Evolutionary conservation across 2,113 vertebrate genomes (phyloP), one percentile per base, ranked within the genome.

Genomic region (Pandion haliaetus): DNA sequence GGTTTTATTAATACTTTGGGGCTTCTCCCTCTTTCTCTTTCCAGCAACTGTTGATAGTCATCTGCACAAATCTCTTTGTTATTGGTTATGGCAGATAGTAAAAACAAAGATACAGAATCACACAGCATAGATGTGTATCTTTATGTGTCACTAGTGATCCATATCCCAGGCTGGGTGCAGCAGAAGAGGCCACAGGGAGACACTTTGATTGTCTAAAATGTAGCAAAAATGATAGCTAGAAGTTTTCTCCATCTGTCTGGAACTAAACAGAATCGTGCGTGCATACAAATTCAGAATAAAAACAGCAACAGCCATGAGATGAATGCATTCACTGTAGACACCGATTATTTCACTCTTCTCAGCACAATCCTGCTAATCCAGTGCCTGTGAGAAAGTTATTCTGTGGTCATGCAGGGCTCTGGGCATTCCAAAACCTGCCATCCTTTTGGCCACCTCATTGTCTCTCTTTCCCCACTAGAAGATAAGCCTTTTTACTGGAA

Each of bases 201-300:
- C 57, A n/a, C 44, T 92, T 59, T 58, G 42, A 83, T 95, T 90
- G 92, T 70, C 85, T 94, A 92, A 96, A 97, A 96, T 36, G 72
- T 55, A 94, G 67, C 86, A 95, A 88, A 96, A 95, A 94, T 82
- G 88, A 96, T 76, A 96, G 59, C 86, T 96, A 81, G 92, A 96
- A 92, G 55, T 97, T 97, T 92, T 84, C 92, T 92, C 88, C 88
- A 92, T 97, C 96, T 96, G 93, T 93, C 90, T 90, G 20, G 47
- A 90, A 86, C 86, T 67, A 74, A 95, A 88, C 72, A 86, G 80
- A 88, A 74, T 86, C 6, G 4, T 18, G 28, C 32, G n/a, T 7
- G 90, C 82, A 94, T 95, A 93, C 86, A 95, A 90, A 96, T 97
- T 87, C 1, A 0, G 42, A 92, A 73, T 67, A 70, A 81, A 66